Base-by-base conservation (phyloP, 2,113 vertebrate genomes). In the Halcyon malimbica region DNA sequence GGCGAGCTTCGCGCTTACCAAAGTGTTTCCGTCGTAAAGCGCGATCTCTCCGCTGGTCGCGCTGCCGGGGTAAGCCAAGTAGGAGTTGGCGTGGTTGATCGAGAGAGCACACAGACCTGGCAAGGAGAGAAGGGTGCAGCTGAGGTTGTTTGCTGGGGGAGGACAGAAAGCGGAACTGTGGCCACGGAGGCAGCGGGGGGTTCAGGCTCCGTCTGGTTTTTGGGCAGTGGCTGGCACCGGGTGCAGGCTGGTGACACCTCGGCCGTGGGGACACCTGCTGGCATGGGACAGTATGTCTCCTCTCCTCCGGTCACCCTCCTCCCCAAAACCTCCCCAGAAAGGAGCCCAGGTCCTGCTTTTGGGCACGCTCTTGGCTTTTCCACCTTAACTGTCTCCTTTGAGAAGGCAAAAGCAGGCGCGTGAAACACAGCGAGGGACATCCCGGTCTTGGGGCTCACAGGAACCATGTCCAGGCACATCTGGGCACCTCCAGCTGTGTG, bases 1-100 rank as follows among this genome's bases (percentile, higher is more conserved):
- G 90, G 75, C 26, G 18, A 82, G 94, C 57, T 35, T 70, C 21
- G 7, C 65, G 85, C 99, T 98, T 96, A 99, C 99, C 99, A 99
- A 98, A 97, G 98, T 98, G 96, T 99, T 99, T 97, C 99, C 99
- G 18, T 99, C 99, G 28, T 99, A 99, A 92, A 99, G 98, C 4
- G 98, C 98, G 79, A 99, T 99, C 98, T 99, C 99, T n/a, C 99
- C 99, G 10, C 98, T 98, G 62, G 98, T 98, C 83, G 98, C 97
- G 15, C 98, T 99, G 96, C 99, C 99, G 9, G 99, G 99, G 86
- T 99, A 99, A 25, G 99, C 99, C 98, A 99, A 96, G 97, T 98
- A 99, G 35, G 99, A 99, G 96, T 99, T 99, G 97, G 98, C 98
- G 98, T 99, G 99, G 97, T 99, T 99, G 96, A 99, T 98, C 13